Evolutionary conservation across 2,888 invertebrate genomes (phyloP), one percentile per base, ranked within the genome.

Genomic region (Acanthosoma haemorrhoidale): DNA sequence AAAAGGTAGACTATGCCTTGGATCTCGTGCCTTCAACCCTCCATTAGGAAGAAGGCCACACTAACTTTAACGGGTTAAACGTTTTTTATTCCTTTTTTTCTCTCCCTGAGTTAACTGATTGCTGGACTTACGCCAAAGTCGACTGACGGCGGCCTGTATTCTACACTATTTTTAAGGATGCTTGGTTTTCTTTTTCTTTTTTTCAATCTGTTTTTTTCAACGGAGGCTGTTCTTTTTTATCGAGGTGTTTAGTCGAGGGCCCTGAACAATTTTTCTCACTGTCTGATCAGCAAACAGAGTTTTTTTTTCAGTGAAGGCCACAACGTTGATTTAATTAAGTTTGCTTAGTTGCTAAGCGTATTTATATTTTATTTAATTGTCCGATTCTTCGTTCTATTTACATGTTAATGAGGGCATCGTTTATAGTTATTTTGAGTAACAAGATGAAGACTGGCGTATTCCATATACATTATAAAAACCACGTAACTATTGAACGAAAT

Each of bases 91-190:
- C n/a, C n/a, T 51, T 25, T 51, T 51, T 21, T 43, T 43, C 21
- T 43, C 25, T 21, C 43, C 1, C 29, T 51, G n/a, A n/a, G 25
- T 51, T 51, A 51, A 51, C 51, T 51, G 51, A 51, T 51, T 25
- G 25, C 51, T 51, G 51, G 51, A 51, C 51, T 29, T 51, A 51
- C 51, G 51, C 51, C 51, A 51, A 51, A 51, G 51, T 51, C 51
- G 51, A 51, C 51, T 29, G 51, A 51, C 51, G 51, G 51, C 51
- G 51, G 51, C 51, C 51, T 51, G 51, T 51, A 51, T 51, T 51
- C 51, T 51, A 51, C 25, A 51, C 51, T 51, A 51, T 51, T 51
- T 51, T 51, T 51, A 51, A 51, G 51, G 51, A n/a, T 51, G 25
- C 51, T 25, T 51, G 51, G 25, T 51, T n/a, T 51, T 51, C 51